These are phyloP conservation scores for Drosophila meridionalis DNA, from an alignment of 2,888 invertebrate species.

Conservation along the genomic window DNA sequence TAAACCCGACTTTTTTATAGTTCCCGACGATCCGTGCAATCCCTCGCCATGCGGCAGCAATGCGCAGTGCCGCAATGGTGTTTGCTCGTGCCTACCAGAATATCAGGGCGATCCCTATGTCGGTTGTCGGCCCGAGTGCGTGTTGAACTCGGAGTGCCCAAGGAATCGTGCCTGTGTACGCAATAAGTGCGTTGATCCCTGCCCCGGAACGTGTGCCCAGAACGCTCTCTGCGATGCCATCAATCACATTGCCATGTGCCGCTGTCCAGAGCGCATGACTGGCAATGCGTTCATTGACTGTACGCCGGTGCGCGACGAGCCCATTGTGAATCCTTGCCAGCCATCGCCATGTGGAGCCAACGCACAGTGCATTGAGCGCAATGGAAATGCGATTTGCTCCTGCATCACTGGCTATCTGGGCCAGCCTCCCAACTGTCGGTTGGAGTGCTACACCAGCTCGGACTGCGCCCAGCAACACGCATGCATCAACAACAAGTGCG, in stretches of 20 bases:
- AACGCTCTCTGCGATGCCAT: slow-evolving; percentile 92
- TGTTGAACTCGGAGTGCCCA: slow-evolving; percentile 91
- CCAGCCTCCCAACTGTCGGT: slow-evolving; percentile 89
- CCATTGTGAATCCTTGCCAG: slow-evolving; percentile 87
- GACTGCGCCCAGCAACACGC: slow-evolving; percentile 89
- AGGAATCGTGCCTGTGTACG: slow-evolving; percentile 91
- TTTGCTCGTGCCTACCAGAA: slow-evolving; percentile 91
- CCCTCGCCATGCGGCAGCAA: slow-evolving; percentile 93
- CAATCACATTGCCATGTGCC: slow-evolving; percentile 89
- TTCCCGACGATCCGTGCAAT: slow-evolving; percentile 88
- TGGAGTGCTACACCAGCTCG: slow-evolving; percentile 90
- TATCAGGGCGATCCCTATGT: slow-evolving; percentile 92
- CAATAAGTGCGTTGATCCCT: slow-evolving; percentile 93
- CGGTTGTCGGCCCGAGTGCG: slow-evolving; percentile 93
- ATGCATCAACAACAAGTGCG: slow-evolving; percentile 90
- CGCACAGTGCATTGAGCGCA: slow-evolving; percentile 88
- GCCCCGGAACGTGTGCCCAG: slow-evolving; percentile 92
- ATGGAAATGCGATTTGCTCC: slow-evolving; percentile 88
- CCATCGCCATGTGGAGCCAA: slow-evolving; percentile 90
- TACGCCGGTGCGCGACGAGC: slow-evolving; percentile 85
- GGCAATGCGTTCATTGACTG: slow-evolving; percentile 91
- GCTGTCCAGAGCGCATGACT: slow-evolving; percentile 88
- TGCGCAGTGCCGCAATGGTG: slow-evolving; percentile 89
- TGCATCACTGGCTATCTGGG: slow-evolving; percentile 89
- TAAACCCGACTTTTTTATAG: slow-evolving; percentile 51